Evolutionary conservation across 2,888 invertebrate species (phyloP), one percentile per base, ranked within the genome.

Genomic region (Schrankia costaestrigalis): DNA sequence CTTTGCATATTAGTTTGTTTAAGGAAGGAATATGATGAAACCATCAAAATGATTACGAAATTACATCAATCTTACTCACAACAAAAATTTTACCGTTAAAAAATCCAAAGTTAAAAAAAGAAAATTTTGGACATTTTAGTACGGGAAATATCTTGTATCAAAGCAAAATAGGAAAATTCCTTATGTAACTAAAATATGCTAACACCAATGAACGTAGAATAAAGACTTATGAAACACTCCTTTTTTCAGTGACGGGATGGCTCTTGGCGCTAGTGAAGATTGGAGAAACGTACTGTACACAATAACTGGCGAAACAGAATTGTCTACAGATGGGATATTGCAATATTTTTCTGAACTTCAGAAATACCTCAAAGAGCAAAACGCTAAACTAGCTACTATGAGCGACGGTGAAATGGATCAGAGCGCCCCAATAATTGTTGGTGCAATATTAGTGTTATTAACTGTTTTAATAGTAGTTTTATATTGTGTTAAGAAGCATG

Each of bases 231-330:
- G 11, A 11, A 11, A 23, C 13, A n/a, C 11, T 24, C 17, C 9
- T 11, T 17, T 4, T 28, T 81, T 59, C 64, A 90, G 87, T 11
- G 64, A 75, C 11, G 87, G 86, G 1, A 87, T 86, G 86, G 66
- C 82, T 1, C 65, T 85, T 10, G 87, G 87, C 1, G 85, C 86
- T 0, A 84, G 84, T 41, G 69, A 78, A 58, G 78, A 84, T 35
- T 87, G 87, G 87, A 60, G 78, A 35, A 71, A 67, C n/a, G 84
- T 86, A 1, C 67, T 87, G 0, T 31, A 77, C 38, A 62, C 69
- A 1, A 84, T 87, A 46, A 86, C 86, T 1, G 82, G 81, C 0
- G 81, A 86, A 63, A 74, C 67, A 13, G 80, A 85, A 49, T 49
- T 87, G 8, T 83, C 82, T 0, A 81, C 86, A 1, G 56, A 67